Evolutionary conservation across 2,888 invertebrate genomes (phyloP), one percentile per base, ranked within the genome.

Genomic region (Clunio marinus): DNA sequence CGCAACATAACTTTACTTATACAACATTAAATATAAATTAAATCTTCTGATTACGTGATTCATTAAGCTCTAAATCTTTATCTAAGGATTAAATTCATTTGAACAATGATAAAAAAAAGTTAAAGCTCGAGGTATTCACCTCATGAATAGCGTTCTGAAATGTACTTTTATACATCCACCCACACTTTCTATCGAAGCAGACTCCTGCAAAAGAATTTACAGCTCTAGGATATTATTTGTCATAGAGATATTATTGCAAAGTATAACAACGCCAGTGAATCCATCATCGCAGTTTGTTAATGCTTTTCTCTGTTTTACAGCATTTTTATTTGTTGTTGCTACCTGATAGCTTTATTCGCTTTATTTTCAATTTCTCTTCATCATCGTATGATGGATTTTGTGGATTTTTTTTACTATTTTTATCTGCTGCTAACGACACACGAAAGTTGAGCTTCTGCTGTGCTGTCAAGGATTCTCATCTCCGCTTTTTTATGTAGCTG

Each of bases 181-280:
- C n/a, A n/a, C n/a, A n/a, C 41, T 41, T 41, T n/a, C n/a, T 10
- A 10, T n/a, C 3, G 2, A 41, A 41, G 5, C n/a, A 41, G 41
- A n/a, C 41, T 15, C 10, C 17, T 2, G 15, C 17, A 24, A 22
- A 60, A 60, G 60, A 41, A 17, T 60, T 60, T 24, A 24, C 41
- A 37, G 60, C 60, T 60, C 41, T 22, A 41, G 60, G 60, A 60
- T 41, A 60, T 41, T 41, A 60, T 60, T 60, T 60, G 60, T 60
- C 60, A 60, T 60, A 37, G 17, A 51, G 60, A 60, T 60, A 60
- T 32, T 41, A 41, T 60, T 60, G 24, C 60, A 60, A 60, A 60
- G 60, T 60, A 37, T 20, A 27, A 57, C 59, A 59, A 28, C 17
- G 32, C 15, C 22, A 32, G 55, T 57, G 28, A 59, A 59, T 59